Evolutionary conservation across 1,140 invertebrate genomes (phyloP), one percentile per base, ranked within the genome.

Genomic region (Euglossa dilemma): DNA sequence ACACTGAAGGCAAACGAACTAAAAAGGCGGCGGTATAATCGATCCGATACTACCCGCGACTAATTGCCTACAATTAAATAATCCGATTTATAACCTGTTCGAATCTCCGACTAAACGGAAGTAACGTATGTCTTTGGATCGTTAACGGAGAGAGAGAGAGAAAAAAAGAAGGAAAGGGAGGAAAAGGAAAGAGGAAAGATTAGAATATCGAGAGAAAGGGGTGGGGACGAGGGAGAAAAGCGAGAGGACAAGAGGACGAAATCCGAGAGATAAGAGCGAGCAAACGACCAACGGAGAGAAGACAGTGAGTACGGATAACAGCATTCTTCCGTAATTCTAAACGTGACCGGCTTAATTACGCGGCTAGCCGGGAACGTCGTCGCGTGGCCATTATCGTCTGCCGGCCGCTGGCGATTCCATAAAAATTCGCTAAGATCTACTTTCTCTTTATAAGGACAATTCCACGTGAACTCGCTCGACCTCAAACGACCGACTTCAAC

Each of bases 401-500:
- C 28, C 52, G 9, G 63, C 61, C 79, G 71, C 14, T 9, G 71
- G 20, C 72, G 28, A 81, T 81, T 52, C 80, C 72, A 81, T 75
- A 88, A 85, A 89, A 89, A 80, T 78, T 76, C 76, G 43, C 80
- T 36, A 85, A 86, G 87, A 88, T 89, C 87, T 89, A 89, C 86
- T 89, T 89, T 88, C 87, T 89, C 87, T 84, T 75, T 86, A 89
- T 88, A 89, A 80, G 87, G 87, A 86, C 87, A 89, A 89, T 89
- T 86, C 85, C 75, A 73, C 80, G 84, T 91, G 91, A 91, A 91
- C 91, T 90, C 88, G 80, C 45, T 73, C 90, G 90, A 91, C 91
- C 90, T 91, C 88, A 84, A 87, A 87, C 91, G 89, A 86, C 91
- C 89, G 89, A 91, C 91, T 91, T 91, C 88, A 86, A 91, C 85